Evolutionary conservation across 2,888 invertebrate species (phyloP), one percentile per base, ranked within the genome.

Genomic region (Volucella inflata): DNA sequence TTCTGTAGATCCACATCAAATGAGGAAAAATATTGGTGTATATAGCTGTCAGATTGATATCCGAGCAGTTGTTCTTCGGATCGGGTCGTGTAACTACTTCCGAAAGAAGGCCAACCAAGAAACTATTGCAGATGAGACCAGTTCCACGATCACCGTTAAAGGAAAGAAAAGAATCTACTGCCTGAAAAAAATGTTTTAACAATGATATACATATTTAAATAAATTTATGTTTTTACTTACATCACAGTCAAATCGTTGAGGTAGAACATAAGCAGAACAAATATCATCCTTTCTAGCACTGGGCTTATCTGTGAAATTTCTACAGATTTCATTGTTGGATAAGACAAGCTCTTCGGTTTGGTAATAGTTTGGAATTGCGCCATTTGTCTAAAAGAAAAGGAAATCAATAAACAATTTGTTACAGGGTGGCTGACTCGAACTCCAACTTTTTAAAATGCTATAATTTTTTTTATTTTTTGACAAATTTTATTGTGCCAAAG

Each of bases 121-220:
- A 87, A 65, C 77, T 88, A 4, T 78, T 79, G 40, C 88, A 88
- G 8, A 89, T 85, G 0, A 89, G 77, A 0, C 88, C 89, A 10
- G 88, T 88, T 70, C 89, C 89, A 12, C 88, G 87, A 55, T 89
- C 88, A 10, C 50, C 78, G 59, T 88, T 89, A 6, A 84, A 83
- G 2, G 75, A 50, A 17, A 85, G 62, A 9, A 84, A 70, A 10
- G 65, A 57, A 14, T 82, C 74, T 42, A 84, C 38, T 38, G 57
- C 65, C 89, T 89, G 51, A 53, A 38, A 62, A 21, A 8, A 60
- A 53, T 51, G 0, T 40, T 17, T 12, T 9, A 40, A 21, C 0
- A 17, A 21, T 8, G 30, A 11, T 10, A 2, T 10, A 9, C n/a
- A 6, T 9, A 12, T 12, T 6, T 17, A 1, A 16, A 8, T 2